Conservation (phyloP, 1,140 invertebrate species). For the Drosophila ananassae region DNA sequence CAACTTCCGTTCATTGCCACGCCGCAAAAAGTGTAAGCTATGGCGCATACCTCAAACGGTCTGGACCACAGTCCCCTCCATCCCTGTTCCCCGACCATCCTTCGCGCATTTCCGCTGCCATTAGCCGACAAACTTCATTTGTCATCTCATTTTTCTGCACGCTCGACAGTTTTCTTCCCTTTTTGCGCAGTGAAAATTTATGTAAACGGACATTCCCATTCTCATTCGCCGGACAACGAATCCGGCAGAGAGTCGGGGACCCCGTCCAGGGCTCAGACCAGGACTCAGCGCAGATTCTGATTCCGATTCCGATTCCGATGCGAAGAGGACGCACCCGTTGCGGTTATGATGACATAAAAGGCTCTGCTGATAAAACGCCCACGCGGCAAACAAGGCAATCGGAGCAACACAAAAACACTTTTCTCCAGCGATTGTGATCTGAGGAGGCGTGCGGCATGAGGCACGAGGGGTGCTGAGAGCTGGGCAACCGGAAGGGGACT, state of each 20-base stretch:
- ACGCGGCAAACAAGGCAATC: constrained; percentile 69
- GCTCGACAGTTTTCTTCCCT: constrained; percentile 77
- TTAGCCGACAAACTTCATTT: constrained; percentile 82
- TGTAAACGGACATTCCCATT: constrained; percentile 79
- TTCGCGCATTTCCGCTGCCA: constrained; percentile 75
- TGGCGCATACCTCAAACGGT: constrained; percentile 60
- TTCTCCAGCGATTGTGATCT: constrained; percentile 66
- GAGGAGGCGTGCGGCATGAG: constrained; percentile 2
- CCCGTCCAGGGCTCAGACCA: constrained; percentile 10
- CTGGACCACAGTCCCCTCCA: neutral
- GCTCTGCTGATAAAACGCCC: constrained; percentile 70
- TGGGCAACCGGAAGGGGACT: constrained; percentile 6
- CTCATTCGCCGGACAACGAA: constrained; percentile 44
- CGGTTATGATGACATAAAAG: constrained; percentile 81
- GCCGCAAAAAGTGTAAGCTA: constrained; percentile 78
- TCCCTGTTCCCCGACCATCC: neutral
- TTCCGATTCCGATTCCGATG: constrained; percentile 25
- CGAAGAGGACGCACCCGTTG: constrained; percentile 43
- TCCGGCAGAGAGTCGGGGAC: constrained; percentile 34
- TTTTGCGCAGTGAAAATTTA: constrained; percentile 73
- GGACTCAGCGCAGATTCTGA: constrained; percentile 14
- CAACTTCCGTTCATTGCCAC: constrained; percentile 82
- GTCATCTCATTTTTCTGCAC: constrained; percentile 82
- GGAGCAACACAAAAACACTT: constrained; percentile 58
- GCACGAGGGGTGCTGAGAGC: neutral